Evolutionary conservation across 92 coral and sea anemone species (phyloP).

Genomic region (Bergia puertoricense): DNA sequence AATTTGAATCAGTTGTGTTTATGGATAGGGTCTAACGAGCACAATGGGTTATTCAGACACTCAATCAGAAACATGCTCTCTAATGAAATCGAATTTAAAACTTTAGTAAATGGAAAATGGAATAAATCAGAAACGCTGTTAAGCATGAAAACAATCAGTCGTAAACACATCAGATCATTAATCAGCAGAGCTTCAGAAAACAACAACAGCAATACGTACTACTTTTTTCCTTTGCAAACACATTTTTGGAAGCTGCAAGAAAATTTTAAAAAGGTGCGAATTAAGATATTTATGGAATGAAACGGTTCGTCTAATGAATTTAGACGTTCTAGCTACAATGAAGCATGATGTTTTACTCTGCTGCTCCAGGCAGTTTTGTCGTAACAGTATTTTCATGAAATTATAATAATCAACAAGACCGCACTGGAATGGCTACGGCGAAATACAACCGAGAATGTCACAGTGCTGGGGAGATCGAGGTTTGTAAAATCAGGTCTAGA

Average conservation of each 20-base stretch:
- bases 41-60: background rate
- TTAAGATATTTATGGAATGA: background rate
- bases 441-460: background rate
- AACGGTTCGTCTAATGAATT: too few relatives aligned
- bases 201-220: background rate
- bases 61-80: background rate
- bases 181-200: background rate
- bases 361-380: background rate
- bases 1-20: background rate
- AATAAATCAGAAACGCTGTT: background rate
- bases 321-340: background rate
- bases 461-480: background rate
- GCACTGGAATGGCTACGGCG: background rate
- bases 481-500: background rate
- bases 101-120: background rate
- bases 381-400: background rate
- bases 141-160: background rate
- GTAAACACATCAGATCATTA: background rate
- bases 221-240: background rate
- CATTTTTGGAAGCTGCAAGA: background rate
- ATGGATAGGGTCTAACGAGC: background rate
- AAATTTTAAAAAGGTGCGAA: background rate
- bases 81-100: too few relatives aligned
- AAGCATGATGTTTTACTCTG: background rate
- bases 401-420: background rate